Evolutionary conservation across 2,797 vertebrate genomes (phyloP), one percentile per base, ranked within the genome.

Genomic region (Spheniscus humboldti): DNA sequence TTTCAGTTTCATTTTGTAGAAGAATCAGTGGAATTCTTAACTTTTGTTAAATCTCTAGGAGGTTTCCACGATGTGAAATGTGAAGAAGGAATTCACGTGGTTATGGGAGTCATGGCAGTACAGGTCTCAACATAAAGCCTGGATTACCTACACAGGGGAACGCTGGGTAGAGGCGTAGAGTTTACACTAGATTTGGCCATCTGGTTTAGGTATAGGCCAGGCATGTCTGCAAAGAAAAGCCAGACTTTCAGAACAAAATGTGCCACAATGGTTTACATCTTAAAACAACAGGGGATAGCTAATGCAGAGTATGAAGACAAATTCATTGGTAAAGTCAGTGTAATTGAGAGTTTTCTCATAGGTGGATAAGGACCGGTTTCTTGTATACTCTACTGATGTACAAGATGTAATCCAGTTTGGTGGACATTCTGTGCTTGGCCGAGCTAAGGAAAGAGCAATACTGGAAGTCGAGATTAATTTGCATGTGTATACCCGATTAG

Each of bases 401-500:
- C 24, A 63, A 78, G 43, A 37, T 69, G 17, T 37, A 82, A 73
- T 66, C 35, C 35, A 69, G 59, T 66, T 47, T 74, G 37, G 35
- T 50, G 39, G 37, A 33, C n/a, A n/a, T 82, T 50, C 41, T 91
- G 30, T 50, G 37, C 30, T 94, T 90, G 90, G 45, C n/a, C 69
- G 82, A 81, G 27, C 28, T 73, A 84, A 72, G 59, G 59, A 73
- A 93, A 68, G 39, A 63, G 20, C 22, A 66, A 14, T 56, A n/a
- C 18, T 84, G 47, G 37, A 84, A 80, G 27, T 22, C 1, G 10
- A 57, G 30, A 39, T 64, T 59, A 77, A 72, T 88, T 88, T 88
- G 7, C 43, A 37, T 0, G 0, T 24, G 3, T 69, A 48, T 83
- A 45, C 11, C 4, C 1, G 2, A 39, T 68, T 59, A 67, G 39